Evolutionary conservation across 2,797 vertebrate genomes (phyloP), one percentile per base, ranked within the genome.

Genomic region (Aldrovandia affinis): DNA sequence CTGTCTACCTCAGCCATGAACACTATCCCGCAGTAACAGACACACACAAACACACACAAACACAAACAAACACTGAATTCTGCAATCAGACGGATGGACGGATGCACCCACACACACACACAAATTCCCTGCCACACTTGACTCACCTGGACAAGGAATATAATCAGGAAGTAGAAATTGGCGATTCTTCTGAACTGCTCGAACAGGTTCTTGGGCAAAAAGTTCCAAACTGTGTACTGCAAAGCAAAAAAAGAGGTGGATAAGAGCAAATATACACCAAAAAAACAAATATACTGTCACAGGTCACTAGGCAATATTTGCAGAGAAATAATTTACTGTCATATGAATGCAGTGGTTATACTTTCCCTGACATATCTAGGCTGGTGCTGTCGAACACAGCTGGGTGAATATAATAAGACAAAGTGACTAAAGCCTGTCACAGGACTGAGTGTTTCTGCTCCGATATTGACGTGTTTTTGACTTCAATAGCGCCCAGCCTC

Each of bases 401-500:
- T 8, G 9, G 25, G 42, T 77, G 42, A n/a, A 47, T 77, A n/a
- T 77, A 73, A 42, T 73, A 42, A 39, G 42, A 77, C 22, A n/a
- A 47, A 28, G 9, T 44, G 39, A 77, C 25, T 25, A 47, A 77
- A 77, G 39, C 42, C 22, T 47, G 68, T 42, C 33, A 73, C 15
- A 36, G 36, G 68, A 85, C 84, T 36, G 68, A 88, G 85, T 90
- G 90, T 88, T 88, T 84, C 80, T 78, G 75, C 44, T 83, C 55
- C 83, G 87, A 78, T 84, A 84, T 88, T 78, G 77, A 84, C 86
- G 80, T 70, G 81, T 86, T 84, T 84, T 25, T 83, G 20, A 77
- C 89, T 90, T 91, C 88, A 92, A 89, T 83, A 81, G 85, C 85
- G 81, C 52, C 6, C 18, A 84, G 75, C 55, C 83, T 83, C 88